These are phyloP conservation scores for Melospiza georgiana DNA, from an alignment of 2,113 vertebrate genomes.

Conservation along the genomic window DNA sequence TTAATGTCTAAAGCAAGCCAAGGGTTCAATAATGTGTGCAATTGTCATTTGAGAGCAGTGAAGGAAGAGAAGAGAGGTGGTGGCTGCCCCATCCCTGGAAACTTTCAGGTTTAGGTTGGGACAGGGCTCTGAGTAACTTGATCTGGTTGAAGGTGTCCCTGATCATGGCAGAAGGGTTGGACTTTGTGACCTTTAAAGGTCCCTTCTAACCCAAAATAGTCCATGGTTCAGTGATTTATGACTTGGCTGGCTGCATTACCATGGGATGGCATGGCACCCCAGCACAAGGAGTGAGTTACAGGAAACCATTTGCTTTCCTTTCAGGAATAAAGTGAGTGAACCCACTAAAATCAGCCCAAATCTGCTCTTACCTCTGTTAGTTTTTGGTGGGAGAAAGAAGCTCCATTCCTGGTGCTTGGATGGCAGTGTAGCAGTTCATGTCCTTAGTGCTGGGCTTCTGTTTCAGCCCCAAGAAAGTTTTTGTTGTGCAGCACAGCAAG, in stretches of 20 bases:
- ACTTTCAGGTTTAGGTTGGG: neutral
- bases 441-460: neutral
- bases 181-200: neutral
- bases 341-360: neutral
- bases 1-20: neutral
- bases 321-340: neutral
- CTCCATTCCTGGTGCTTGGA: neutral
- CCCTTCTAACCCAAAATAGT: neutral
- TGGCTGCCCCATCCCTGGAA: neutral
- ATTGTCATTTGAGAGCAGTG: neutral
- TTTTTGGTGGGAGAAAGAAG: neutral
- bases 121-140: neutral
- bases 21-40: neutral
- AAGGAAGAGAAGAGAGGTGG: neutral
- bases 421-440: neutral
- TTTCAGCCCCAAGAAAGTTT: neutral
- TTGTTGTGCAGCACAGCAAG: neutral
- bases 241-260: neutral
- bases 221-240: neutral
- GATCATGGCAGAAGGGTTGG: neutral
- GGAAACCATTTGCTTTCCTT: neutral
- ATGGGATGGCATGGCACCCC: fast-evolving
- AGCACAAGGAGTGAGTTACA: neutral
- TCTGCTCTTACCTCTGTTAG: neutral
- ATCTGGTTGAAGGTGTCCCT: neutral